Evolutionary conservation across 2,888 invertebrate species (phyloP).

Genomic region (Euzophera pinguis): DNA sequence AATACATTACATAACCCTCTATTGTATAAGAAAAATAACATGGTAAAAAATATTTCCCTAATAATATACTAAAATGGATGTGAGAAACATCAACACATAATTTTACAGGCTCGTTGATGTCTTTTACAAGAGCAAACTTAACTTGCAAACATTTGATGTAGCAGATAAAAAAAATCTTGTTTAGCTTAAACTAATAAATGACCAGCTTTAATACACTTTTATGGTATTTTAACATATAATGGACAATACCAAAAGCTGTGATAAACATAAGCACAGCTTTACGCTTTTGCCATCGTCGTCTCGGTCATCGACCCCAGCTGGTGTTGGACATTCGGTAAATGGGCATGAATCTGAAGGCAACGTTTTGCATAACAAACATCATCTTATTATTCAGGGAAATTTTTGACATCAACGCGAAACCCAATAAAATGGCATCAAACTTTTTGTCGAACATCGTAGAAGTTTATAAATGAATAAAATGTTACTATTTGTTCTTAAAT

Average conservation of each 20-base stretch:
- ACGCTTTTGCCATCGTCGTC: slow-evolving; percentile 30
- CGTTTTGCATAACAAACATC: slow-evolving; percentile 56
- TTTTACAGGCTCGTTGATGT: slow-evolving; percentile 5
- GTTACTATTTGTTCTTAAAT: not conserved
- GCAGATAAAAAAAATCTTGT: too few relatives aligned
- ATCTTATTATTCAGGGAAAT: slow-evolving; percentile 14
- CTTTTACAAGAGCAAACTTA: slow-evolving; percentile 1
- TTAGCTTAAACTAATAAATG: too few relatives aligned
- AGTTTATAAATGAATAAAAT: not conserved
- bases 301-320: slow-evolving; percentile 56
- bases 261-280: not conserved
- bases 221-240: too few relatives aligned
- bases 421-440: not conserved
- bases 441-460: not conserved
- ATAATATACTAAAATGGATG: too few relatives aligned
- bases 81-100: too few relatives aligned
- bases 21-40: too few relatives aligned
- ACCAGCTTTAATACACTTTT: too few relatives aligned
- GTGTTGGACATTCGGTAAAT: slow-evolving; percentile 50
- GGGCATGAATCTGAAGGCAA: slow-evolving; percentile 45
- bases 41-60: too few relatives aligned
- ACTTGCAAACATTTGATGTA: not conserved
- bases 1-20: too few relatives aligned
- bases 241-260: not conserved
- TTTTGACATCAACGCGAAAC: not conserved